Base-by-base conservation (phyloP, 2,113 vertebrate genomes). In the Rhinopomastus cyanomelas region DNA sequence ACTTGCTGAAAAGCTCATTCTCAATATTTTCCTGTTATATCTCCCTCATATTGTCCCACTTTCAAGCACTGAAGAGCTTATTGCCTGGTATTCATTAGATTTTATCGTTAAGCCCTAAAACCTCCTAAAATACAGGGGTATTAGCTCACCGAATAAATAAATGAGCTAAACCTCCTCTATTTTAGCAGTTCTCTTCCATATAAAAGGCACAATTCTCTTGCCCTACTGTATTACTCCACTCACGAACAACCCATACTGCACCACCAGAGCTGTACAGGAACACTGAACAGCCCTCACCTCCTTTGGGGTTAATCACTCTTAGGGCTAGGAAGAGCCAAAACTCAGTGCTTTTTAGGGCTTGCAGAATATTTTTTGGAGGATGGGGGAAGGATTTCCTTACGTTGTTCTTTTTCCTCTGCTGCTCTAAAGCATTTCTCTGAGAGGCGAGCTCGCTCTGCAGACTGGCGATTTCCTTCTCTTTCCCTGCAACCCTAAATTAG, bases 371-470 rank as follows among this genome's bases (percentile, higher is more conserved):
- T 32, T 46, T 34, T 16, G 39, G 8, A 23, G 49, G 1, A 16
- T 3, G 11, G 21, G 17, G 20, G n/a, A 44, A 71, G 80, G 32
- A 89, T 75, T 92, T 95, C 97, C 99, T 98, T 98, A 99, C 99
- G 22, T 99, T 99, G 95, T 99, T 99, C 97, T 99, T 99, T 97
- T 98, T 98, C 95, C 98, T 98, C 77, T 99, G 98, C 92, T 98
- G 98, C 95, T 99, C 98, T 96, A 99, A 91, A 14, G 98, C 97
- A 67, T 98, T 97, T 93, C 96, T 98, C 97, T 99, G 97, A 88
- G 97, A 97, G 34, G 95, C 91, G 81, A 98, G 96, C 89, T 99
- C 98, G 11, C 71, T 95, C 83, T 97, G 97, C 56, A 99, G 97
- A 57, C 93, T 94, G 89, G 89, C 77, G 14, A 99, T 97, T 95